Evolutionary conservation across 2,797 vertebrate genomes (phyloP), one percentile per base, ranked within the genome.

Genomic region (Neoniphon sammara): DNA sequence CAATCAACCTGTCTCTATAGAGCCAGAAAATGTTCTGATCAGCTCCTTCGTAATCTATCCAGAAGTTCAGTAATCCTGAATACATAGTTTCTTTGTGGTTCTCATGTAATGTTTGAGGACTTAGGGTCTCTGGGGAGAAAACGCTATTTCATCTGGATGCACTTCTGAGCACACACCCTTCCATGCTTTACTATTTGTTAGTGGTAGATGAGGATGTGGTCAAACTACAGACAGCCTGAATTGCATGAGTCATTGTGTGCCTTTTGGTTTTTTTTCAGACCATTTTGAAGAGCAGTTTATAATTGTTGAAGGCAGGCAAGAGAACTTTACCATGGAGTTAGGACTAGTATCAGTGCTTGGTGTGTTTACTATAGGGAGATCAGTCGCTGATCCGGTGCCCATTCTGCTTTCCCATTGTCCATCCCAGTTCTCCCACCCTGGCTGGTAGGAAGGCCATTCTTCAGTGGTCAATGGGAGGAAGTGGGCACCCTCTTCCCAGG

Each of bases 401-500:
- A 80, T 91, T 88, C 82, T 80, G 85, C 71, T 86, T 66, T 74
- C 66, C 87, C 73, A 92, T 92, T 93, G 91, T 93, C 84, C 42
- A 59, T 87, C 78, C 60, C 70, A 57, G 59, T 85, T 91, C 87
- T 93, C 91, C 81, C 92, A 92, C 82, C 81, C 54, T 72, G 56
- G 64, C 73, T 66, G 61, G 65, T 73, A 65, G 82, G 78, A 89
- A 87, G 74, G 77, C 84, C 89, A 88, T 92, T 92, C 91, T 87
- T 83, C 73, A 65, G 70, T 18, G 52, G 75, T 54, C 89, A 92
- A 92, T 92, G 80, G 88, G 76, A 92, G 92, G 92, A 93, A 93
- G 82, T 92, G 88, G 90, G 90, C 84, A 92, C 77, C 70, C 49
- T 82, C 62, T 85, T 58, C 65, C 70, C 70, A 76, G 69, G 61